Evolutionary conservation across 2,113 vertebrate species (phyloP).

Genomic region (Corapipo altera): DNA sequence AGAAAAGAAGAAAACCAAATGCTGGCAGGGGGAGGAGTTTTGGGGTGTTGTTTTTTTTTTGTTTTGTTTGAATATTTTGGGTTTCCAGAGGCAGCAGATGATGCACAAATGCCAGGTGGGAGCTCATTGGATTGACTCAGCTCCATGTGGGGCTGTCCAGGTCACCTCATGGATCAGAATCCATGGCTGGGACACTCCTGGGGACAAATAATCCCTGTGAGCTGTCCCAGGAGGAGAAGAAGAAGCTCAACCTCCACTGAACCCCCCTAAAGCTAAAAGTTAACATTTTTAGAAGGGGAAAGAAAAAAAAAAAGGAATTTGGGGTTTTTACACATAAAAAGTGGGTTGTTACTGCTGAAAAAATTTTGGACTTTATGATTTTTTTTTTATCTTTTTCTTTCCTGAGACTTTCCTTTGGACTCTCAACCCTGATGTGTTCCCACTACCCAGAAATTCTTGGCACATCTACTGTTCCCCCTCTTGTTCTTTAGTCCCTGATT

Average conservation of each 20-base stretch:
- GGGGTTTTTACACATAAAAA: neutral
- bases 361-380: neutral
- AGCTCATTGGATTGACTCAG: neutral
- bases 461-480: neutral
- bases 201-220: neutral
- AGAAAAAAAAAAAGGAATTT: neutral
- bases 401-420: neutral
- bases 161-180: neutral
- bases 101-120: neutral
- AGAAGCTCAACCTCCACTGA: neutral
- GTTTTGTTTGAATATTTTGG: neutral
- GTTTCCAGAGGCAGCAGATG: neutral
- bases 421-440: fast-evolving
- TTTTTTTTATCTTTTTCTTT: neutral
- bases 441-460: neutral
- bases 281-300: neutral
- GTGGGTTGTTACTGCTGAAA: neutral
- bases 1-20: neutral
- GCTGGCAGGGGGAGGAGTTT: neutral
- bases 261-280: fast-evolving
- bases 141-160: neutral
- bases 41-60: neutral
- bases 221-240: neutral
- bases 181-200: neutral
- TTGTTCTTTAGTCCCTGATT: neutral